Conservation (phyloP, 1,140 invertebrate species). For the Leptopilina clavipes region DNA sequence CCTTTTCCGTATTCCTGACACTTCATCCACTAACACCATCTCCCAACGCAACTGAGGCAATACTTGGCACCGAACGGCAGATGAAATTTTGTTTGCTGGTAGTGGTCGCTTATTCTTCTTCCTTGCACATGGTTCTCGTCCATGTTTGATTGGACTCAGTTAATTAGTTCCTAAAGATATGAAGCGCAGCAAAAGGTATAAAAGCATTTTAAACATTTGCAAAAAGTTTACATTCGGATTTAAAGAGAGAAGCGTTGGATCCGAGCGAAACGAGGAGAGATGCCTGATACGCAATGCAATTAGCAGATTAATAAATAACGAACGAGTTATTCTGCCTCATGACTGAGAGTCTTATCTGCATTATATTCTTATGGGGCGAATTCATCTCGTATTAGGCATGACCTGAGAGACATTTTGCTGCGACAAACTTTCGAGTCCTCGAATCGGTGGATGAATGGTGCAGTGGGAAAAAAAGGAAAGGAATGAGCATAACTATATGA, state of each 20-base stretch:
- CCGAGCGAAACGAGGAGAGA: background rate
- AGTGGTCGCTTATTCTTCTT: constrained; percentile 30
- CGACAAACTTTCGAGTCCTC: background rate
- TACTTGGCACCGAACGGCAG: constrained; percentile 32
- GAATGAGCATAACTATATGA: constrained; percentile 40
- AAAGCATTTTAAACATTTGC: background rate
- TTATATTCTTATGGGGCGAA: background rate
- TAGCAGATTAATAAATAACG: too few species aligned
- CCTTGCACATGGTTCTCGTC: constrained; percentile 13
- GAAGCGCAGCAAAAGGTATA: background rate
- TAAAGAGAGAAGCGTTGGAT: background rate
- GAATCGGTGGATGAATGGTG: background rate
- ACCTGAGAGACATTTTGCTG: background rate
- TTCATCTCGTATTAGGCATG: background rate
- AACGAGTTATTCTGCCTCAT: too few species aligned
- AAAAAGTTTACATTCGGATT: background rate
- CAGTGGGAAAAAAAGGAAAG: constrained; percentile 36
- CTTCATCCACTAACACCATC: constrained; percentile 36
- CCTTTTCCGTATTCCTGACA: constrained; percentile 28
- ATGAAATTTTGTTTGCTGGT: constrained; percentile 40
- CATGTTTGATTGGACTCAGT: constrained; percentile 10
- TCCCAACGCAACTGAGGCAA: constrained; percentile 4
- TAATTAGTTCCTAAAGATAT: constrained; percentile 22
- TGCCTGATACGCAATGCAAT: too few species aligned
- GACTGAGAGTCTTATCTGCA: too few species aligned